Evolutionary conservation across 2,888 invertebrate genomes (phyloP), one percentile per base, ranked within the genome.

Genomic region (Heliconius aoede): DNA sequence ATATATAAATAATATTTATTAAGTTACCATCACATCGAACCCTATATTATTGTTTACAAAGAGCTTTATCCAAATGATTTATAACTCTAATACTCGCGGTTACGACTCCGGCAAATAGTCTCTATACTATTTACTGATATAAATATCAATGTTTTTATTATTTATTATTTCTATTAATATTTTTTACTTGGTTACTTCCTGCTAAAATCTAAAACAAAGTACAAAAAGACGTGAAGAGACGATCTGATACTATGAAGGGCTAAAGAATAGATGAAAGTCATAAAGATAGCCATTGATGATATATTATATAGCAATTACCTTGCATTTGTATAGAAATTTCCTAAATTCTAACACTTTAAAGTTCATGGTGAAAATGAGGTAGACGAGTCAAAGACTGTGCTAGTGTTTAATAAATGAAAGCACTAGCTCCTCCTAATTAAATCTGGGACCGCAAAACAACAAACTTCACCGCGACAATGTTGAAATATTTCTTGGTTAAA

Each of bases 401-500:
- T 64, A 36, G 32, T 24, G n/a, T 64, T 64, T 64, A 64, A 36
- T 64, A 64, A 64, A 64, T 24, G 64, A 36, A 36, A 64, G 36
- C 36, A 24, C 64, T 64, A 36, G 32, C 64, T 64, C 5, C 64
- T 36, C 36, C 36, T 64, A 13, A 69, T 74, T 69, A 69, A 69
- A 69, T 61, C 21, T 26, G 62, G 69, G 30, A 28, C 68, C 68
- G 36, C 18, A 69, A 32, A 61, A 51, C 69, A 61, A 65, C 55
- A 32, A 32, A 36, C n/a, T 46, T 72, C 40, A 28, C 46, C 60
- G 36, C 46, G 60, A 30, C 58, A 68, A 32, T 55, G 26, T 55
- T 51, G 72, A 69, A 78, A 73, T 65, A 75, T 78, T 76, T 73
- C 36, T 58, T 46, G 64, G 62, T 51, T 68, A 72, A 64, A 78